phyloP scores from a whole-genome alignment of 2,113 vertebrate species.

The Mola mola region DNA sequence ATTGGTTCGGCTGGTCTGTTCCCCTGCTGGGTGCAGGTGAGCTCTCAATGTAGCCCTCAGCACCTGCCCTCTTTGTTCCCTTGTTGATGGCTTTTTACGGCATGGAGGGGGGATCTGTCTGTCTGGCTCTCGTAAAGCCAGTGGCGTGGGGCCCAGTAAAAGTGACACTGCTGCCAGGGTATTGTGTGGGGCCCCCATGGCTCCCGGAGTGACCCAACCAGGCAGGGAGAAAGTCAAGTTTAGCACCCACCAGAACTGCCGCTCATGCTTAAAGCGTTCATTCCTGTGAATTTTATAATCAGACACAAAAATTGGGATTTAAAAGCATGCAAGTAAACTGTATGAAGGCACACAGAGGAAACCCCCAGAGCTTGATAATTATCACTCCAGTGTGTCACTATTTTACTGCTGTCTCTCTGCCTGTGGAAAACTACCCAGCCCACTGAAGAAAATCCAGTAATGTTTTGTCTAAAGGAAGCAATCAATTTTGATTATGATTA shows the following conservation, averaged over 20 bases:
- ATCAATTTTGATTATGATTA: too few relatives aligned
- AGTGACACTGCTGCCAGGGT: constrained; percentile 73
- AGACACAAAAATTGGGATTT: too few relatives aligned
- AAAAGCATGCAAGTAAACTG: too few relatives aligned
- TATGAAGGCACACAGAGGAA: too few relatives aligned
- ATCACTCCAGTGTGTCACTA: too few relatives aligned
- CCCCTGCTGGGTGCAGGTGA: constrained; percentile 83
- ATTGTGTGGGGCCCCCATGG: constrained; percentile 71
- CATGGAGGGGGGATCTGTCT: constrained; percentile 78
- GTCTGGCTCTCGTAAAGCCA: constrained; percentile 80
- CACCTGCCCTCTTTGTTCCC: constrained; percentile 82
- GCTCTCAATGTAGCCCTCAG: constrained; percentile 77
- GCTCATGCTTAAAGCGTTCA: too few relatives aligned
- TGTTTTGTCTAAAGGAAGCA: too few relatives aligned
- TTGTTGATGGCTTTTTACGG: constrained; percentile 83
- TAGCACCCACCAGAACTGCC: constrained; percentile 28
- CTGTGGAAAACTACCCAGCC: too few relatives aligned
- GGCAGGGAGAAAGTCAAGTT: constrained; percentile 29
- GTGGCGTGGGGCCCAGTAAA: constrained; percentile 73
- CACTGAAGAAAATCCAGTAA: too few relatives aligned
- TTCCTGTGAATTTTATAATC: too few relatives aligned
- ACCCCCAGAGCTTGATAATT: too few relatives aligned
- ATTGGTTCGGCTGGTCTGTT: constrained; percentile 69
- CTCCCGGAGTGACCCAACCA: constrained; percentile 68
- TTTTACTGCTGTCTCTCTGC: too few relatives aligned